Conservation (phyloP, 1,140 invertebrate genomes). For the Nasonia longicornis region DNA sequence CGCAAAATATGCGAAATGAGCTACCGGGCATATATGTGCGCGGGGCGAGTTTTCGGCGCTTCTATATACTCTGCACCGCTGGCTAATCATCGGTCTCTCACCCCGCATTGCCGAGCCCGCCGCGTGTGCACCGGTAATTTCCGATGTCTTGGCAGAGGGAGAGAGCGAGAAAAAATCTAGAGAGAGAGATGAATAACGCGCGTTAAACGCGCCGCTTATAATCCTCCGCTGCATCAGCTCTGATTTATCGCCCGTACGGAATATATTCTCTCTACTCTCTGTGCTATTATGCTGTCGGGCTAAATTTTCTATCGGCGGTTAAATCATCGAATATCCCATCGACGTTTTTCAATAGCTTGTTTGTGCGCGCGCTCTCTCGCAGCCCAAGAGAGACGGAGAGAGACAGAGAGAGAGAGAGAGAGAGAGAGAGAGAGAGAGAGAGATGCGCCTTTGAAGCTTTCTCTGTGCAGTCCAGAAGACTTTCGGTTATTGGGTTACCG, state of each 20-base stretch:
- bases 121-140: not conserved
- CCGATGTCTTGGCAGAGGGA: not conserved
- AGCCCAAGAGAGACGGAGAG: not conserved
- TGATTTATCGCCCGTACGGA: not conserved
- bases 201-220: not conserved
- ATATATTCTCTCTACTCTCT: not conserved
- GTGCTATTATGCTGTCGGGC: not conserved
- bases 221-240: not conserved
- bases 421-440: not conserved
- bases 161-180: not conserved
- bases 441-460: constrained; percentile 17
- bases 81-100: constrained; percentile 65
- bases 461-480: not conserved
- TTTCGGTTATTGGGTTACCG: constrained; percentile 37
- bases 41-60: constrained; percentile 6
- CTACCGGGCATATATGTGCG: constrained; percentile 25
- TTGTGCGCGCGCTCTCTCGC: not conserved
- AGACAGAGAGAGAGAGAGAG: not conserved
- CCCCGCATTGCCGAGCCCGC: constrained; percentile 44
- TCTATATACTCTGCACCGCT: too few species aligned
- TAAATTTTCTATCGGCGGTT: not conserved
- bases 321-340: not conserved
- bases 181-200: not conserved
- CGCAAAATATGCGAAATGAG: constrained; percentile 7
- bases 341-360: not conserved